These are phyloP conservation scores for Noctilio leporinus DNA, from an alignment of 2,113 vertebrate species.

Conservation along the genomic window DNA sequence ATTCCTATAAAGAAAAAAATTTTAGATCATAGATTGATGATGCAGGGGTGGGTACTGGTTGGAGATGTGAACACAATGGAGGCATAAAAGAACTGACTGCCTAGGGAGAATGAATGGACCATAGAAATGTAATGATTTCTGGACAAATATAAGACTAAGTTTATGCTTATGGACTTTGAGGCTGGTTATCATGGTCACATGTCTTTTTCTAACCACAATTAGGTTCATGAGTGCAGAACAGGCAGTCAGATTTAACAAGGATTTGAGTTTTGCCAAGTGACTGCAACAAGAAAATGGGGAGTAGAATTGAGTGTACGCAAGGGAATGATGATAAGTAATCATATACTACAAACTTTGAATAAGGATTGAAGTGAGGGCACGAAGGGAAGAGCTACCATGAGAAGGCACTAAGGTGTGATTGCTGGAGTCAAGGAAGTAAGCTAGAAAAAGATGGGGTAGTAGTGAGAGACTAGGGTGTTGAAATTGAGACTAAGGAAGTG, in stretches of 20 bases:
- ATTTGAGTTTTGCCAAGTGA: background rate
- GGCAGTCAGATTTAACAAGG: background rate
- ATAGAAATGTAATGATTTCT: background rate
- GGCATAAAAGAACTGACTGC: background rate
- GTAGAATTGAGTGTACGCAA: background rate
- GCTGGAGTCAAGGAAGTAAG: background rate
- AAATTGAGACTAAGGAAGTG: background rate
- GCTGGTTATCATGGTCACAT: background rate
- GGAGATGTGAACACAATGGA: background rate
- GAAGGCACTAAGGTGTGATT: background rate
- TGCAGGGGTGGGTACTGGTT: background rate
- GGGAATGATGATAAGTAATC: background rate
- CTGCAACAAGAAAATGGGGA: background rate
- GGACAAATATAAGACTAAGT: background rate
- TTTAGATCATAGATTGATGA: background rate
- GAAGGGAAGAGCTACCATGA: background rate
- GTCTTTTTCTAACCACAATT: background rate
- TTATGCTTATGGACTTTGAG: background rate
- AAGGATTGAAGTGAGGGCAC: background rate
- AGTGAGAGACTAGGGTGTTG: background rate
- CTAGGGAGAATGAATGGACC: background rate
- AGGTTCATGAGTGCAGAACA: background rate
- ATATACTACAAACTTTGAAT: background rate
- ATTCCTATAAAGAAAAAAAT: background rate
- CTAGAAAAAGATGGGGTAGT: background rate